Conservation (phyloP, 2,888 invertebrate genomes). For the Cacoxenus indagator region DNA sequence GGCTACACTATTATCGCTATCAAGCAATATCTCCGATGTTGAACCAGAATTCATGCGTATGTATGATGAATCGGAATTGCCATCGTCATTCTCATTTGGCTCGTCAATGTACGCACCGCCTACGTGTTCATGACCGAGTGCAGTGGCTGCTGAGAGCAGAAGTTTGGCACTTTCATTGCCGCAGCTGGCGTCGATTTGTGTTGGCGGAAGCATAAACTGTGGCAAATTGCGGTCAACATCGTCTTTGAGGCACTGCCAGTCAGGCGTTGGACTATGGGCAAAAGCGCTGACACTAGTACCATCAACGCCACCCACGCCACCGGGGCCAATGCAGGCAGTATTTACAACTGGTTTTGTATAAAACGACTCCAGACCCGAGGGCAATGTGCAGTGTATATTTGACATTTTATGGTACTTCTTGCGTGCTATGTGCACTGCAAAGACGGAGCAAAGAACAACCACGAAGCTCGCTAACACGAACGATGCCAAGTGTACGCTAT, state of each 20-base stretch:
- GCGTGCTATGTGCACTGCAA: constrained; percentile 46
- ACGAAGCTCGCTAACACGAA: background rate
- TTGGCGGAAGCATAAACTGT: constrained; percentile 28
- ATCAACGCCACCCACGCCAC: constrained; percentile 35
- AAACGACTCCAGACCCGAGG: constrained; percentile 59
- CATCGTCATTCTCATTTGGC: background rate
- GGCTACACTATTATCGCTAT: background rate
- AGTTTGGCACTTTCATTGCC: constrained; percentile 54
- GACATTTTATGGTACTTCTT: constrained; percentile 66
- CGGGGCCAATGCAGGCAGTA: background rate
- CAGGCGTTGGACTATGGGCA: constrained; percentile 13
- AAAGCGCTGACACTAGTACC: constrained; percentile 1
- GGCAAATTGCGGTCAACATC: constrained; percentile 22
- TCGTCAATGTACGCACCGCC: constrained; percentile 19
- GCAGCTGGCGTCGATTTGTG: constrained; percentile 40
- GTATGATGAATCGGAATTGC: background rate
- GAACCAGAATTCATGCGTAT: constrained; percentile 10
- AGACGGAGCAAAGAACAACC: constrained; percentile 33
- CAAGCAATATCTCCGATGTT: background rate
- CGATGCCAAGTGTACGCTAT: constrained; percentile 10
- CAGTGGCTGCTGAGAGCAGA: constrained; percentile 33
- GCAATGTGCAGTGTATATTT: constrained; percentile 61
- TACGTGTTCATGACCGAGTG: constrained; percentile 29
- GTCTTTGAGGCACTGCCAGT: constrained; percentile 16
- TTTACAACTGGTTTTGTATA: constrained; percentile 50